Base-by-base conservation (phyloP, 1,140 invertebrate species). In the Pinna nobilis region DNA sequence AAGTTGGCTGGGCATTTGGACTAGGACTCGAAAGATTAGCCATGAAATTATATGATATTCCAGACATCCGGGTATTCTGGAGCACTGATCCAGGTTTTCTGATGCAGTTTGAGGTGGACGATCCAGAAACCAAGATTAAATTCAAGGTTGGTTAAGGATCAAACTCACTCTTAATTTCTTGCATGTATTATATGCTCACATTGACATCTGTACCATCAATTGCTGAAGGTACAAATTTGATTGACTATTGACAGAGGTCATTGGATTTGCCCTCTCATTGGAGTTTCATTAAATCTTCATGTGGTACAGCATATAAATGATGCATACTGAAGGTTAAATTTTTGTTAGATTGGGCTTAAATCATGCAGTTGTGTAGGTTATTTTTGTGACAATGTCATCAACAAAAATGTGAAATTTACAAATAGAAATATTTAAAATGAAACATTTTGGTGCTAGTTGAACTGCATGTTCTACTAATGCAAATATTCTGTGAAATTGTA, bases 1-100 rank as follows among this genome's bases (percentile, higher is more conserved):
- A 94, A 74, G 95, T 99, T 80, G 98, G 98, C 18, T 99, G 98
- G 94, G 98, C 98, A 6, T 99, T 99, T 91, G 98, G 98, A 20
- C 86, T 99, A 1, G 98, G 98, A 2, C 89, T 99, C 51, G 98
- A 99, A 89, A 91, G 98, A 70, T 87, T 99, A 57, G 98, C 98
- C 0, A 99, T 99, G 98, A 93, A 93, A 50, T 88, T 99, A 3
- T 99, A 98, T 85, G 90, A 93, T 81, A 99, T 99, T 79, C 96
- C 97, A 0, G 98, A 99, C 85, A 99, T 99, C 76, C 91, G 98
- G 63, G 88, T 98, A 6, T 99, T 99, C 90, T 99, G 98, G 98
- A 91, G 90, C 67, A 91, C 89, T 23, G 98, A 99, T 86, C 91
- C 92, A 55, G 97, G 98, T 33, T 99, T 99, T 87, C 88, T 97